These are phyloP conservation scores for Biston stratarius DNA, from an alignment of 2,888 invertebrate species.

Conservation along the genomic window DNA sequence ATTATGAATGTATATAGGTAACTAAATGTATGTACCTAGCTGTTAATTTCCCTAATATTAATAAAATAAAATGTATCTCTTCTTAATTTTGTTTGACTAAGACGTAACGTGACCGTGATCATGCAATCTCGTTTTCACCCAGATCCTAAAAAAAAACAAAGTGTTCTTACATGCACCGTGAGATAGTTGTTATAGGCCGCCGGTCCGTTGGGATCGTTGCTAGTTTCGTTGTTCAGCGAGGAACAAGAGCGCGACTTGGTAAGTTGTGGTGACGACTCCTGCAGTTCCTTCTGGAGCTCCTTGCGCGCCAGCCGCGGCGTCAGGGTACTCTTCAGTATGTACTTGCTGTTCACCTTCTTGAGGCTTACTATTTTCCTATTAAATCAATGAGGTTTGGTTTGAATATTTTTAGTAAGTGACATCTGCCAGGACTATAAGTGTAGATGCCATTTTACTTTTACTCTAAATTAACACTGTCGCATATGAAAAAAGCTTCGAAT, in stretches of 20 bases:
- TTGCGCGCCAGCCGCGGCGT: slow-evolving; percentile 92
- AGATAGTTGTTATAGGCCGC: slow-evolving; percentile 90
- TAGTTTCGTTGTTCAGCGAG: slow-evolving; percentile 87
- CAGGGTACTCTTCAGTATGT: slow-evolving; percentile 93
- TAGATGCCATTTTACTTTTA: neutral
- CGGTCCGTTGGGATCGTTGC: slow-evolving; percentile 83
- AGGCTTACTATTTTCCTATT: slow-evolving; percentile 89
- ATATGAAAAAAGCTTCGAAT: no score
- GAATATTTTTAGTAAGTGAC: neutral
- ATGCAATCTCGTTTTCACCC: no score
- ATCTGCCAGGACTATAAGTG: neutral
- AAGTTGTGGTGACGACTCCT: slow-evolving; percentile 85
- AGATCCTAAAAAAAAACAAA: neutral
- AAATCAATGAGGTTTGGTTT: neutral
- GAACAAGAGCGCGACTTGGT: slow-evolving; percentile 91
- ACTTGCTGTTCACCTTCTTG: slow-evolving; percentile 92
- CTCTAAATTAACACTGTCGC: neutral
- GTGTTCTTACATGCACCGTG: slow-evolving; percentile 89
- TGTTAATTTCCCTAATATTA: no score
- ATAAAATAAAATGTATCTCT: no score
- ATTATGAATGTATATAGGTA: no score
- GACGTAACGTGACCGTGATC: no score
- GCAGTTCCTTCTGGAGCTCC: slow-evolving; percentile 88
- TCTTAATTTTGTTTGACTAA: no score
- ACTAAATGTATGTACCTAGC: no score